These are phyloP conservation scores for Melospiza melodia DNA, from an alignment of 2,113 vertebrate genomes.

Conservation along the genomic window DNA sequence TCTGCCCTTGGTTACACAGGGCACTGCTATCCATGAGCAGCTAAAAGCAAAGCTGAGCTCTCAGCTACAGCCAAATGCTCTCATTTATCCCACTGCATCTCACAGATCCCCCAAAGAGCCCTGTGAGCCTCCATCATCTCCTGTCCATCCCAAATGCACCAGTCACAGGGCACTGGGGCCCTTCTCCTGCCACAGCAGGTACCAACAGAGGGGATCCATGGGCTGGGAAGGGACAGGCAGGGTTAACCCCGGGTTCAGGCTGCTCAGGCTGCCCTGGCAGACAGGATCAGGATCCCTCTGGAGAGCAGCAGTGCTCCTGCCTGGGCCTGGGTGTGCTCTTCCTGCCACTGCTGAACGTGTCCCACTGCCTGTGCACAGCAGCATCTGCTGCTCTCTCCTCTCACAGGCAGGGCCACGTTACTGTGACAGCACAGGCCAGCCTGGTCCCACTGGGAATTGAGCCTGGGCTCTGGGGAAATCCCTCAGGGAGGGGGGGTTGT, in stretches of 20 bases:
- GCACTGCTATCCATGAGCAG: accelerated
- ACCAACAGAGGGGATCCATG: not conserved
- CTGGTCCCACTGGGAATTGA: not conserved
- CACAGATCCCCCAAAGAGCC: accelerated
- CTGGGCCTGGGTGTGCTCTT: too few relatives aligned
- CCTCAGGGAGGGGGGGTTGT: not conserved
- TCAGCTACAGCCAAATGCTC: not conserved
- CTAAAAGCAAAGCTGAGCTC: not conserved
- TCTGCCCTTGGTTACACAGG: not conserved
- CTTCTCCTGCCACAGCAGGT: accelerated
- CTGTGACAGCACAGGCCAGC: accelerated
- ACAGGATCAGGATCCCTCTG: not conserved
- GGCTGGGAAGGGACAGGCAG: not conserved
- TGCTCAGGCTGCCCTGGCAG: not conserved
- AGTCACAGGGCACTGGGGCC: accelerated
- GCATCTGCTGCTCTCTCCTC: not conserved
- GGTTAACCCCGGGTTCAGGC: accelerated
- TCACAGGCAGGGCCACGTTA: accelerated
- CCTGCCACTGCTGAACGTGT: too few relatives aligned
- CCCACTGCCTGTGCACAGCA: accelerated
- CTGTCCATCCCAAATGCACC: not conserved
- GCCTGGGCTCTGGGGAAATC: not conserved
- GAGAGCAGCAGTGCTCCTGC: not conserved
- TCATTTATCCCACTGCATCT: not conserved
- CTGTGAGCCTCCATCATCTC: accelerated